Evolutionary conservation across 1,140 invertebrate genomes (phyloP), one percentile per base, ranked within the genome.

Genomic region (Palaemon carinicauda): DNA sequence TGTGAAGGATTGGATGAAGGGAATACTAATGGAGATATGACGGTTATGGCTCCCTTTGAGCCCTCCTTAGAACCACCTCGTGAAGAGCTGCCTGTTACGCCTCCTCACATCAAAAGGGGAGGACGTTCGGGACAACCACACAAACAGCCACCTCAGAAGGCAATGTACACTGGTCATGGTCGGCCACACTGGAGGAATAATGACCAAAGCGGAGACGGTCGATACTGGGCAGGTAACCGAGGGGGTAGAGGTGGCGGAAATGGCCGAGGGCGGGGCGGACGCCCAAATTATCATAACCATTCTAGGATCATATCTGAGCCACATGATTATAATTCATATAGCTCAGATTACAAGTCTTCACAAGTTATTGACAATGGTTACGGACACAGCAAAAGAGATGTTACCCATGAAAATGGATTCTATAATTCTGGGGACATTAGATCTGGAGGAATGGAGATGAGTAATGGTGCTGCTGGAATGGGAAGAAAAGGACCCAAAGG

Each of bases 1-100:
- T 77, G 65, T 84, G 82, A 88, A 75, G 82, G 50, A 14, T 41
- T 82, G n/a, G 88, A 78, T 53, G 88, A 81, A 4, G 74, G 65
- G n/a, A 24, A 50, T 19, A n/a, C n/a, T n/a, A 53, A 82, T 21
- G 82, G 27, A 41, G 82, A 77, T 3, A 52, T 51, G 41, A 56
- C 41, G 9, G 75, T 31, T 41, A 29, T 65, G 12, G 33, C 19
- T 24, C 31, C 75, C 31, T 65, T 51, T 24, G 78, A 88, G 17
- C 31, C 69, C 31, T 51, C 56, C 17, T 10, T 3, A 19, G 81
- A 86, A 10, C 14, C 19, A 7, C 65, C 53, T 31, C 41, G 14
- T 14, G 74, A 51, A n/a, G 65, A 52, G 19, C 51, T 27, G 15
- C 51, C 56, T 17, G n/a, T 74, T 21, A 52, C 80, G 52, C 50